Evolutionary conservation across 2,113 vertebrate species (phyloP).

Genomic region (Paedocypris sp.): DNA sequence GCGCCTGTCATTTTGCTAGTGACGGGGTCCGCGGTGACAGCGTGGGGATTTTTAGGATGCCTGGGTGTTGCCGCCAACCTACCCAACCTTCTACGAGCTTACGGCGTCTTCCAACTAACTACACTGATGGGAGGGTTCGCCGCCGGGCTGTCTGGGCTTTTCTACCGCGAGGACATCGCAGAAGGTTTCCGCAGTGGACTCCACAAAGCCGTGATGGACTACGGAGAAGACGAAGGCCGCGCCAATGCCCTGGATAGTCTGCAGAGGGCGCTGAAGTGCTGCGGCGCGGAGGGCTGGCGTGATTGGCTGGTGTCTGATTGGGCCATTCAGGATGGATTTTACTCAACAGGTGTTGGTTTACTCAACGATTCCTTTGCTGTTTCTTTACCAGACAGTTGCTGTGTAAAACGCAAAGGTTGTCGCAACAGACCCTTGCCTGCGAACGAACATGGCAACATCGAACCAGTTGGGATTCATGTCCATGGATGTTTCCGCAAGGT

Average conservation of each 20-base stretch:
- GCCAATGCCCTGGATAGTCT: conserved; percentile 71
- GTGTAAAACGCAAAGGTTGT: conserved; percentile 62
- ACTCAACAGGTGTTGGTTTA: conserved; percentile 21
- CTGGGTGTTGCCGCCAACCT: conserved; percentile 73
- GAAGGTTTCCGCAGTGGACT: conserved; percentile 72
- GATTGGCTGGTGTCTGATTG: conserved; percentile 76
- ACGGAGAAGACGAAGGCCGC: conserved; percentile 65
- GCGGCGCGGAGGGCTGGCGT: conserved; percentile 70
- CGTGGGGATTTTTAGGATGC: conserved; percentile 80
- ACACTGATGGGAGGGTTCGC: conserved; percentile 64
- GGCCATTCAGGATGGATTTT: conserved; percentile 52
- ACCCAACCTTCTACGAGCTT: conserved; percentile 65
- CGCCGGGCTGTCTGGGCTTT: conserved; percentile 68
- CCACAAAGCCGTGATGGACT: conserved; percentile 59
- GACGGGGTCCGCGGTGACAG: conserved; percentile 62
- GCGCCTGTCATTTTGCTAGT: conserved; percentile 65
- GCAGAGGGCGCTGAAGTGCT: conserved; percentile 70
- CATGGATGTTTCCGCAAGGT: conserved; percentile 74
- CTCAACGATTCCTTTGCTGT: conserved; percentile 46
- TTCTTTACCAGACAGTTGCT: conserved; percentile 78
- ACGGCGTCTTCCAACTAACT: conserved; percentile 64
- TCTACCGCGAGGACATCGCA: conserved; percentile 68
- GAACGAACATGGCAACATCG: conserved; percentile 32
- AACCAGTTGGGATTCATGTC: conserved; percentile 48
- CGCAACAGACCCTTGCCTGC: conserved; percentile 53